phyloP scores from a whole-genome alignment of 2,113 vertebrate genomes.

The Zosterops borbonicus region DNA sequence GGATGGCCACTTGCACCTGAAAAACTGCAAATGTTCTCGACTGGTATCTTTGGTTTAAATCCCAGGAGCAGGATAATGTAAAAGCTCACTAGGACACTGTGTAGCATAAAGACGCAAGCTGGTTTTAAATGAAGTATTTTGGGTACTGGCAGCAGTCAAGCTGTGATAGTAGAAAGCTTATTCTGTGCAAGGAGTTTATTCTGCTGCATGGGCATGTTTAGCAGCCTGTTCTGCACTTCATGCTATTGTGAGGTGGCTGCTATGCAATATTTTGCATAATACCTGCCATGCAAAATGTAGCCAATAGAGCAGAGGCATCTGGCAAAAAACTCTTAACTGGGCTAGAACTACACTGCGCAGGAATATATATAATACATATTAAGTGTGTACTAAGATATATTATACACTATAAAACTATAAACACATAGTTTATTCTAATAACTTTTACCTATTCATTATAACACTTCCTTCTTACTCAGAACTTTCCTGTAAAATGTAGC shows the following conservation, averaged over 20 bases:
- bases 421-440: neutral
- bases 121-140: conserved; percentile 51
- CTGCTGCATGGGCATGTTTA: conserved; percentile 40
- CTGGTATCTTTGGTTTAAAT: neutral
- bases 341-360: neutral
- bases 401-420: neutral
- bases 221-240: conserved; percentile 10
- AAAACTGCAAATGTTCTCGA: neutral
- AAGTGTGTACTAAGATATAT: neutral
- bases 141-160: conserved; percentile 37
- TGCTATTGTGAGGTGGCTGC: neutral
- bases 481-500: neutral
- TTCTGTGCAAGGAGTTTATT: conserved; percentile 40
- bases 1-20: neutral
- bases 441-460: neutral
- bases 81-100: neutral
- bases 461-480: neutral
- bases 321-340: neutral
- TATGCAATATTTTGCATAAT: conserved; percentile 8
- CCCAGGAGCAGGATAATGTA: neutral
- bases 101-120: neutral
- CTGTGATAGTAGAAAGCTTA: conserved; percentile 39
- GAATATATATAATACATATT: neutral
- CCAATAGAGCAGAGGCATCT: neutral
- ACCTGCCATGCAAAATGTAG: neutral